Evolutionary conservation across 2,888 invertebrate species (phyloP), one percentile per base, ranked within the genome.

Genomic region (Bedellia somnulentella): DNA sequence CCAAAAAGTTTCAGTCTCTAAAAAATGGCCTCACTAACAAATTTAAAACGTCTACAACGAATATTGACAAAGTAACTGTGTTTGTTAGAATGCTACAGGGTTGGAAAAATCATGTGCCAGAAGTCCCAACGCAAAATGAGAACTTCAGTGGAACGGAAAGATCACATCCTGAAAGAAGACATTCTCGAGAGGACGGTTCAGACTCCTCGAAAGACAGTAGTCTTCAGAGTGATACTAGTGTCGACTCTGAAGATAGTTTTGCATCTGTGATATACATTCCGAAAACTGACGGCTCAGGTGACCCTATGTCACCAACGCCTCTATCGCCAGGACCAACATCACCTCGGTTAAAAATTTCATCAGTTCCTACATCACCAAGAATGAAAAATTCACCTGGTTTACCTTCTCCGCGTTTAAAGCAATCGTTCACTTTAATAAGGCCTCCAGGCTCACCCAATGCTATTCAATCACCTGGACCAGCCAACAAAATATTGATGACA

Each of bases 171-270:
- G 89, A 88, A 49, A 73, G 93, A 33, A 80, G 91, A 30, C 83
- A 86, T 46, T 92, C 92, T 0, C 83, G 85, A 40, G 93, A 93
- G 59, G 92, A 92, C 45, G 92, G 92, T 9, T 93, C 93, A 0
- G 90, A 90, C 52, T 89, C 89, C 4, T 89, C 89, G 2, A 90
- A 90, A 62, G 90, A 90, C 45, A 89, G 91, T 54, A 93, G 93
- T 54, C 78, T 93, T 35, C 93, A 93, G 62, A 93, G 93, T 57
- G 94, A 94, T 52, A 93, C 93, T 1, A 93, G 93, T 63, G 89
- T 93, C 18, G 94, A 94, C 57, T 92, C 92, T 1, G 93, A 94
- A 57, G 93, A 94, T 50, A 93, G 92, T 58, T 92, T 93, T 51
- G 92, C 93, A 34, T 93, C 93, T 38, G 93, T 94, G 26, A 93